Evolutionary conservation across 2,888 invertebrate species (phyloP).

Genomic region (Celastrina argiolus): DNA sequence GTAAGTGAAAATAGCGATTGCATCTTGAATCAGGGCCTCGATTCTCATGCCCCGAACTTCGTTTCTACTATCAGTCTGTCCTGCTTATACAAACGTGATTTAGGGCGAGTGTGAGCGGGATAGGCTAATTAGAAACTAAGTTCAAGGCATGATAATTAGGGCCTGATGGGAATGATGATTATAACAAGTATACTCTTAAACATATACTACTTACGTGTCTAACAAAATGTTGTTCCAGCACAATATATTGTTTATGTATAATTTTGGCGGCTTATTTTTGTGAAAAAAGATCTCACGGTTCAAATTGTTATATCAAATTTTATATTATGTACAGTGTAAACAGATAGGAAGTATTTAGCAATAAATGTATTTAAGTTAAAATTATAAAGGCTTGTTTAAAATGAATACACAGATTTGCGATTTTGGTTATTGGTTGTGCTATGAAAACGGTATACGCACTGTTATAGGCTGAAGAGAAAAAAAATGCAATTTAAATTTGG

Average conservation of each 20-base stretch:
- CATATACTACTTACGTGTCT: not conserved
- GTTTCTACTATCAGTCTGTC: no score
- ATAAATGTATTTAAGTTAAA: slow-evolving; percentile 1
- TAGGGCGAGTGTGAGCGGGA: no score
- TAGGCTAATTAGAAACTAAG: no score
- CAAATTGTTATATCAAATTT: not conserved
- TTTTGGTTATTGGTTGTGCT: not conserved
- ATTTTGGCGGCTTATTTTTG: not conserved
- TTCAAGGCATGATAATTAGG: no score
- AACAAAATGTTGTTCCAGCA: not conserved
- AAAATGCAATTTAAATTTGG: no score
- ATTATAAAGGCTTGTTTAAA: not conserved
- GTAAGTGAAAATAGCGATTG: no score
- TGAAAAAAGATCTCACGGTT: not conserved
- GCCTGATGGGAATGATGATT: no score
- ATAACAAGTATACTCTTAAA: not conserved
- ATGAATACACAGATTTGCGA: not conserved
- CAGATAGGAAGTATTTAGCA: not conserved
- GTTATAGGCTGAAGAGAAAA: not conserved
- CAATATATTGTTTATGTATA: not conserved
- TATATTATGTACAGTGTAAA: slow-evolving; percentile 5
- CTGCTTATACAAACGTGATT: no score
- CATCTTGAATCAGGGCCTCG: no score
- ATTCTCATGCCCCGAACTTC: no score
- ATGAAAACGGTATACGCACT: not conserved